Conservation (phyloP, 2,888 invertebrate genomes). For the Lycia hirtaria region DNA sequence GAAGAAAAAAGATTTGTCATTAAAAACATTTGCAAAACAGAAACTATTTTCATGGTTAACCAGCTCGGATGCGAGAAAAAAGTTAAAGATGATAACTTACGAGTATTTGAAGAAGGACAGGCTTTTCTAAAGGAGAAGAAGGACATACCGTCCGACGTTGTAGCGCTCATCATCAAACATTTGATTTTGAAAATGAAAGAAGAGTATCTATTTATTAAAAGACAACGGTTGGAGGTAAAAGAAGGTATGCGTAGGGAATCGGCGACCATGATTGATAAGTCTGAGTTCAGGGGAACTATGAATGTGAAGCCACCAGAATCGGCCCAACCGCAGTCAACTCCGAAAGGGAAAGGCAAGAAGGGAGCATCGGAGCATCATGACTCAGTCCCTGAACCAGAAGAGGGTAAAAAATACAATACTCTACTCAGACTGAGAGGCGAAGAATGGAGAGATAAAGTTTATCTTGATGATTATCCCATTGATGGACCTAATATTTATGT, state of each 20-base stretch:
- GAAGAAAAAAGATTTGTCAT: conserved; percentile 75
- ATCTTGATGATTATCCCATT: conserved; percentile 81
- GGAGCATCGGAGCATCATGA: conserved; percentile 41
- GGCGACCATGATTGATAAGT: conserved; percentile 64
- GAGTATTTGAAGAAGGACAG: conserved; percentile 77
- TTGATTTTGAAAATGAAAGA: conserved; percentile 77
- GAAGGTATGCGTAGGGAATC: conserved; percentile 73
- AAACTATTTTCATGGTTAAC: conserved; percentile 80
- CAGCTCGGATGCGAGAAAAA: conserved; percentile 77
- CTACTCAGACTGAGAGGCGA: conserved; percentile 79
- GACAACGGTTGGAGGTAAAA: conserved; percentile 68
- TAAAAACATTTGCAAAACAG: conserved; percentile 77
- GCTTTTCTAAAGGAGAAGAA: conserved; percentile 70
- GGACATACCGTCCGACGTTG: conserved; percentile 71
- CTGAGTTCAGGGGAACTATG: conserved; percentile 68
- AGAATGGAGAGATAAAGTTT: conserved; percentile 83
- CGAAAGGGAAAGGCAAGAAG: conserved; percentile 61
- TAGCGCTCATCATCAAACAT: conserved; percentile 74
- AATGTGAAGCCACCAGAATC: conserved; percentile 50
- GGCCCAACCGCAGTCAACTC: conserved; percentile 41
- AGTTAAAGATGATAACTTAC: conserved; percentile 67
- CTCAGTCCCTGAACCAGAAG: conserved; percentile 50
- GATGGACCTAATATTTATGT: conserved; percentile 84
- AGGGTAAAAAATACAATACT: conserved; percentile 78
- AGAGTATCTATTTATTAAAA: conserved; percentile 71